Conservation (phyloP, 2,797 vertebrate species). For the Tangara arthus region DNA sequence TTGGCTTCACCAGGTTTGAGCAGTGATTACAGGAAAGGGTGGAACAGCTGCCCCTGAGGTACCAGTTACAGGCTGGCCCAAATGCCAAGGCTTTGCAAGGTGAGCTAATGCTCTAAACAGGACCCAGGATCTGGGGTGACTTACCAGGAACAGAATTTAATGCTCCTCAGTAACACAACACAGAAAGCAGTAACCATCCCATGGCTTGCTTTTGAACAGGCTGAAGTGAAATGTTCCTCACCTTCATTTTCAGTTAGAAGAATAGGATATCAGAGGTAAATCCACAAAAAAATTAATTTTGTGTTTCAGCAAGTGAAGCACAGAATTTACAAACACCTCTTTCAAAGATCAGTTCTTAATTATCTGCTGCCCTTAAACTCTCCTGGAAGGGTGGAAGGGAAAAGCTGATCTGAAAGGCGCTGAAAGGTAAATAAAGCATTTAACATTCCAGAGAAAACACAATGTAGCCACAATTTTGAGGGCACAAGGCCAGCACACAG, state of each 20-base stretch:
- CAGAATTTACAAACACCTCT: not conserved
- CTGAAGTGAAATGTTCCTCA: not conserved
- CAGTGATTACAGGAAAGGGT: not conserved
- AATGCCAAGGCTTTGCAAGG: constrained; percentile 40
- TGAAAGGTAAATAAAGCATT: not conserved
- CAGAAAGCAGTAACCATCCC: not conserved
- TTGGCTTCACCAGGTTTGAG: not conserved
- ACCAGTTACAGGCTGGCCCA: constrained; percentile 8
- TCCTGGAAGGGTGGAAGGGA: not conserved
- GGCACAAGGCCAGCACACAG: not conserved
- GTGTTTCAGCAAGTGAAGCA: not conserved
- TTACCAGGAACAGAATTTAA: constrained; percentile 22
- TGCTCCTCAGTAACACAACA: not conserved
- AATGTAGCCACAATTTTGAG: not conserved
- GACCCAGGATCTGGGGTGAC: constrained; percentile 11
- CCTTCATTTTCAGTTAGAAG: not conserved
- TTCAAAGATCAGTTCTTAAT: not conserved
- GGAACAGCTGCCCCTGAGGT: constrained; percentile 13
- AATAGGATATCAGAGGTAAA: not conserved
- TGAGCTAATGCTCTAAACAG: constrained; percentile 60
- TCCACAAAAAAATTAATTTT: not conserved
- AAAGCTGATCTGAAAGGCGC: not conserved
- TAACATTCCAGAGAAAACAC: not conserved
- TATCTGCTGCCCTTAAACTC: not conserved
- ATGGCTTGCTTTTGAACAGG: not conserved